Evolutionary conservation across 1,140 invertebrate species (phyloP), one percentile per base, ranked within the genome.

Genomic region (Daktulosphaira vitifoliae): DNA sequence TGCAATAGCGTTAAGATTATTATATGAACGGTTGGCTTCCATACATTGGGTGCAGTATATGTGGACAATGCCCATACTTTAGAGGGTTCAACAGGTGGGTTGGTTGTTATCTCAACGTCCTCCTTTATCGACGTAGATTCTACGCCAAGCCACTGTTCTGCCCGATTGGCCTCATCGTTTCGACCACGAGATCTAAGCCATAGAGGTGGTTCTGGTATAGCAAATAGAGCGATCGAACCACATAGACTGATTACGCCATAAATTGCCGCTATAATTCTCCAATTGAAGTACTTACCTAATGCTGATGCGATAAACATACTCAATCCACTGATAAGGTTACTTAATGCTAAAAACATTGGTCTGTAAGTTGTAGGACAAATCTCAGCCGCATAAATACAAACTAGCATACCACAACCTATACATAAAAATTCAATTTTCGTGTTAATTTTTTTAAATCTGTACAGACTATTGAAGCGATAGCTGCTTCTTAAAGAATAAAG

Each of bases 1-100:
- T 87, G 85, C 66, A 85, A 81, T 4, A 82, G 70, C 73, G 86
- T 86, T 71, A 86, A 81, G 0, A 76, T 66, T 2, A 85, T 75
- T 0, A 85, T 74, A 5, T 85, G 77, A 0, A 80, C 65, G 68
- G 86, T 84, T 0, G 85, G 84, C 69, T 84, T 84, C 67, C 84
- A 74, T 0, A 80, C 77, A 44, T 72, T 46, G 11, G 39, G 39
- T 11, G 23, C n/a, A 11, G 29, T 33, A 5, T 20, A 9, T 11
- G 15, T 2, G 13, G 18, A 48, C 26, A 25, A 23, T 2, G 38
- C 16, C 37, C 37, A 39, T 11, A 33, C 29, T 33, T 11, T 33
- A 11, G 5, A 5, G 29, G 29, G 29, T n/a, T n/a, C n/a, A n/a
- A n/a, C 29, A 33, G 5, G 5, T 33, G 29, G 29, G 29, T 33